Base-by-base conservation (phyloP, 2,797 vertebrate species). In the Melanogrammus aeglefinus region DNA sequence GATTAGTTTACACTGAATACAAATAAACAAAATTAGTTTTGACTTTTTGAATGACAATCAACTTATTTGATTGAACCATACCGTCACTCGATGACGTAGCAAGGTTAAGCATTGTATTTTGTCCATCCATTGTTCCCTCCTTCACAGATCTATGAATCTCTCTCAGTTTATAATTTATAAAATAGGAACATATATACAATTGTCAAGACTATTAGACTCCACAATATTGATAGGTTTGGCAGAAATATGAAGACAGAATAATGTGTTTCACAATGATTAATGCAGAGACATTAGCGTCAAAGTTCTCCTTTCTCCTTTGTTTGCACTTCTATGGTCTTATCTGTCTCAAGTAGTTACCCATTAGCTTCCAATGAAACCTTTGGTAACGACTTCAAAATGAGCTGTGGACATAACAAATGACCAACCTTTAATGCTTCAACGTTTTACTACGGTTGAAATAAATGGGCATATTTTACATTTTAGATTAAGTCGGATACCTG, bases 1-100 rank as follows among this genome's bases (percentile, higher is more conserved):
- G 83, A 77, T 84, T 73, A 85, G 76, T 81, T 35, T 77, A 57
- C 35, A 38, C 29, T 76, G 51, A 81, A 33, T 6, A 33, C 4
- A 33, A 35, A 72, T 1, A 31, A 63, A 63, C 57, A 21, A 63
- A n/a, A n/a, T n/a, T 24, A 24, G n/a, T 24, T 63, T 63, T 63
- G n/a, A 63, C 57, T 24, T 24, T n/a, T 24, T 63, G 57, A 9
- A 63, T 24, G 57, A n/a, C 24, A 27, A 27, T 24, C 9, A 8
- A 69, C 12, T 24, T 27, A 12, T 69, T 69, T 24, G 63, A 69
- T 69, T 69, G 63, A 69, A 27, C n/a, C 63, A 27, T 24, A 27
- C 63, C 7, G 57, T 63, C 4, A 63, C 21, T 63, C 57, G 21
- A 63, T 51, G 47, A 21, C 27, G 29, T 12, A 27, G 24, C 63